Conservation (phyloP, 1,140 invertebrate genomes). For the Semibalanus balanoides region DNA sequence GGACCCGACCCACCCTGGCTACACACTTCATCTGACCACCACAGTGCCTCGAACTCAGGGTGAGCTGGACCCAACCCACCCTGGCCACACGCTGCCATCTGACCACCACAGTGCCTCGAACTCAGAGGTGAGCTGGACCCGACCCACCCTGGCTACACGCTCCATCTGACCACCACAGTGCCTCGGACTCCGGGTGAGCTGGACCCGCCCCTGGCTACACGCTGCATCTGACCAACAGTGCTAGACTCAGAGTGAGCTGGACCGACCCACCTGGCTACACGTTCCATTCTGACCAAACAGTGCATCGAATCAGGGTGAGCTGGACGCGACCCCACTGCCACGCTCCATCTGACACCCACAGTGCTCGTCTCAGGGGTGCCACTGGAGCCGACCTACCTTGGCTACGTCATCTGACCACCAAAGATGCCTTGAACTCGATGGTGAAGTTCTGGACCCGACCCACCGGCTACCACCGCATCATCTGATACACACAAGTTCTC, state of each 20-base stretch:
- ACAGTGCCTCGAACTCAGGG: background rate
- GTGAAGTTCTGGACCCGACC: no score
- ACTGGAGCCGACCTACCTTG: background rate
- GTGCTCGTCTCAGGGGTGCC: no score
- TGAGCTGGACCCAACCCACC: no score
- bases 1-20: background rate
- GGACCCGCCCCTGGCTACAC: no score
- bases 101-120: no score
- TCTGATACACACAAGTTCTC: background rate
- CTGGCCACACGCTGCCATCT: no score
- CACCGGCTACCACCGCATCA: background rate
- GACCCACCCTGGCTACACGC: background rate
- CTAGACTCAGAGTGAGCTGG: no score
- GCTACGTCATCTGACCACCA: background rate
- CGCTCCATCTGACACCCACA: no score
- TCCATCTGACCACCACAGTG: background rate
- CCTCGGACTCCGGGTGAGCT: no score
- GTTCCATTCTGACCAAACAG: background rate
- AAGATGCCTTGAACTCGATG: background rate
- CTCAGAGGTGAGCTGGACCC: no score
- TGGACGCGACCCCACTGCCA: no score
- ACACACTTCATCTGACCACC: background rate
- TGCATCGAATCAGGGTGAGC: background rate
- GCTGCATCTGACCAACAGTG: no score
- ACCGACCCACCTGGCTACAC: background rate